Evolutionary conservation across 1,140 invertebrate genomes (phyloP).

Genomic region (Procambarus clarkii): DNA sequence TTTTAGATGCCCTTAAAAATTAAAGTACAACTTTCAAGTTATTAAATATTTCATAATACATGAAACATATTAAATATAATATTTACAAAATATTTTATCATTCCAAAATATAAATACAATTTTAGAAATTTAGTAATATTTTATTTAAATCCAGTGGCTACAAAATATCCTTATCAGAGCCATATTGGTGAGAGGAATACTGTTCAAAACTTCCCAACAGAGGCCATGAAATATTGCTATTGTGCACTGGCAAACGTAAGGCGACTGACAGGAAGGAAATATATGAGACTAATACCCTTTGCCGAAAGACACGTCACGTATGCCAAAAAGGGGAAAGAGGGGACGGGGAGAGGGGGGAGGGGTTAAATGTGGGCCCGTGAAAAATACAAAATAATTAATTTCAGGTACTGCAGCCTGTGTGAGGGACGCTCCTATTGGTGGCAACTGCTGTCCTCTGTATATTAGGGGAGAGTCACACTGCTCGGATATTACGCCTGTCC

Average conservation of each 20-base stretch:
- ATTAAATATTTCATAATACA: too few species aligned
- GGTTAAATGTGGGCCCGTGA: background rate
- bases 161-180: background rate
- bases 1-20: too few species aligned
- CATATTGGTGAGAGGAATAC: background rate
- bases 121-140: too few species aligned
- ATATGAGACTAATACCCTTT: background rate
- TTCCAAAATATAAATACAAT: too few species aligned
- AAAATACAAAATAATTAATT: slow-evolving; percentile 6
- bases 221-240: background rate
- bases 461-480: background rate
- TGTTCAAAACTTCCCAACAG: background rate
- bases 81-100: too few species aligned
- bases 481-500: background rate
- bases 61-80: too few species aligned
- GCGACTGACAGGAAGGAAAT: background rate
- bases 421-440: background rate
- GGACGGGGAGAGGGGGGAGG: background rate
- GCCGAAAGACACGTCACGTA: background rate
- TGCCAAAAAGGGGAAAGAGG: background rate
- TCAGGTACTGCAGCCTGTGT: background rate
- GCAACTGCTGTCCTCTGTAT: slow-evolving; percentile 10
- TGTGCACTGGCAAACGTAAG: background rate
- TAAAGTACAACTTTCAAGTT: too few species aligned
- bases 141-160: background rate